Percentiles rank a stretch among this genome's conserved stretches.
Conservation (phyloP, 2,113 vertebrate genomes). For the Oreochromis aureus region DNA sequence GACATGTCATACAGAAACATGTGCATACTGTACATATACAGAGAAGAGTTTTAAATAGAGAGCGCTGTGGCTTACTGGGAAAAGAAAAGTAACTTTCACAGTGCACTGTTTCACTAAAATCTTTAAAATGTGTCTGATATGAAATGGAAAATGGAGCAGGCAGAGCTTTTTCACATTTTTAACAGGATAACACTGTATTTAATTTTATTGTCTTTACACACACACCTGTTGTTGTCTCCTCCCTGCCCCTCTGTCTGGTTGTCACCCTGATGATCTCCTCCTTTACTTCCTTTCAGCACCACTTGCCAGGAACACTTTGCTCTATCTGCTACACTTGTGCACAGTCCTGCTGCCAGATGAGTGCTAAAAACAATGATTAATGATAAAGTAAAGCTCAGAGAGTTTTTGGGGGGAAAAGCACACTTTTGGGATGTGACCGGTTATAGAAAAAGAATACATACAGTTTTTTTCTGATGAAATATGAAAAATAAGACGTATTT, state of each 20-base stretch:
- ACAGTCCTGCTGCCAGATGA: not conserved
- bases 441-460: not conserved
- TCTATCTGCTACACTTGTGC: not conserved
- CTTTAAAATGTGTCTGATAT: not conserved
- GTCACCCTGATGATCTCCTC: not conserved
- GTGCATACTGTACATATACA: not conserved
- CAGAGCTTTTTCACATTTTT: not conserved
- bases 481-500: not conserved
- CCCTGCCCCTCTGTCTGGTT: not conserved
- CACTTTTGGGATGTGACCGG: not conserved
- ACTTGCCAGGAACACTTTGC: not conserved
- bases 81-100: not conserved
- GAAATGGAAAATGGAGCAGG: not conserved
- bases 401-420: accelerated
- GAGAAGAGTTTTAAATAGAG: not conserved
- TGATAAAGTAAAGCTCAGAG: not conserved
- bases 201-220: not conserved
- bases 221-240: not conserved
- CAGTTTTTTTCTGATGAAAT: not conserved
- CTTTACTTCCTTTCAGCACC: not conserved
- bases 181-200: not conserved
- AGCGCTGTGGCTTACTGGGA: not conserved
- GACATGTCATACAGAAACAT: not conserved
- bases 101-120: not conserved
- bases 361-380: not conserved